Percentiles rank a stretch among this genome's conserved stretches.
These are phyloP conservation scores for Melanotaenia trifasciata DNA, from an alignment of 2,797 vertebrate species.

Conservation along the genomic window DNA sequence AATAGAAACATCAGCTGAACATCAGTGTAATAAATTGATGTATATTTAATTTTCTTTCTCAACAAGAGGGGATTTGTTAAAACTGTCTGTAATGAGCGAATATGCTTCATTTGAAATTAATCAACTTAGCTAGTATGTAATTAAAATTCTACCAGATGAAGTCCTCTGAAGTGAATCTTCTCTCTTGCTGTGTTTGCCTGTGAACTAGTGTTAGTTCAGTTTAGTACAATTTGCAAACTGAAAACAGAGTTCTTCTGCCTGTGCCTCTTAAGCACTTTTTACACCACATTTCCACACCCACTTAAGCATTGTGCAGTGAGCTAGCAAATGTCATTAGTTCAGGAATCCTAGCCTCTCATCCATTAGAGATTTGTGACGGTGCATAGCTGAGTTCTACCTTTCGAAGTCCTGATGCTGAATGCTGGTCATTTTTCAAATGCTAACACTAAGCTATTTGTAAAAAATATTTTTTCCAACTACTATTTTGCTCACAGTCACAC, in stretches of 20 bases:
- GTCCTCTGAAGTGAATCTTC: background rate
- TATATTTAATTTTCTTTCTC: background rate
- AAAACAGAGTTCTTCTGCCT: conserved; percentile 15
- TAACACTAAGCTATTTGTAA: background rate
- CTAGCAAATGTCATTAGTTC: conserved; percentile 65
- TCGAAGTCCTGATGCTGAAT: conserved; percentile 1
- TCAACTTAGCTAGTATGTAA: background rate
- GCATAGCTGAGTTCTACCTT: conserved; percentile 35
- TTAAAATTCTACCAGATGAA: background rate
- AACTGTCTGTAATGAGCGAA: background rate
- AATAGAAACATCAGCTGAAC: background rate
- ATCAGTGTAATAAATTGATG: conserved; percentile 1
- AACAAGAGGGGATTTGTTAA: background rate
- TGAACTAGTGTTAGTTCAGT: background rate
- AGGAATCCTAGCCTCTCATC: conserved; percentile 54
- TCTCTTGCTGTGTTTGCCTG: background rate
- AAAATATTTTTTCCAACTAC: background rate
- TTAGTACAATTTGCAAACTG: background rate
- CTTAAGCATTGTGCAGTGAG: conserved; percentile 51
- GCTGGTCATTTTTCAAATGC: background rate
- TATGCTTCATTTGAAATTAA: conserved; percentile 3
- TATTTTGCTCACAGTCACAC: conserved; percentile 8
- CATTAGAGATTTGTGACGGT: conserved; percentile 49
- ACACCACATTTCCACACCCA: conserved; percentile 23
- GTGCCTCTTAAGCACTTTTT: conserved; percentile 10